Conservation (phyloP, 2,888 invertebrate species). For the Yponomeuta malinellus region DNA sequence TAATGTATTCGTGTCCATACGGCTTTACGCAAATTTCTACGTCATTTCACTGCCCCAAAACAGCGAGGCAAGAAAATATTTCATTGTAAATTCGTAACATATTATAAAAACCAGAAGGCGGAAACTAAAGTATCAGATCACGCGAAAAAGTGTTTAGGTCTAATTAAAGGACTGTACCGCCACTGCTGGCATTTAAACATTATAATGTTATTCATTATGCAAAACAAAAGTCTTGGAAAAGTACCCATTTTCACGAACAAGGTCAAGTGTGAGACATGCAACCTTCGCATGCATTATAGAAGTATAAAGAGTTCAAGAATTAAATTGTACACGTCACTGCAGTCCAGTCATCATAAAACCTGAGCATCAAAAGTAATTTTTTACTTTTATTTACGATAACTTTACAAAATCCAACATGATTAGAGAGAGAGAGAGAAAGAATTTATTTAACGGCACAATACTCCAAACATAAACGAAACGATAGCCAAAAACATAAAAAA, state of each 20-base stretch:
- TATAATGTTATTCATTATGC: neutral
- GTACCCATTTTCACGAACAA: constrained; percentile 1
- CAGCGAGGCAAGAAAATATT: no score
- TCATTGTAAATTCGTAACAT: no score
- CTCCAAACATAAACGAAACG: no score
- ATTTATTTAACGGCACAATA: no score
- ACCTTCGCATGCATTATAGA: constrained; percentile 7
- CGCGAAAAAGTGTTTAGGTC: constrained; percentile 4
- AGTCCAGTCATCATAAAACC: neutral
- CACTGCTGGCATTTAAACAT: neutral
- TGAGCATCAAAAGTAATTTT: no score
- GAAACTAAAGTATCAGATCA: neutral
- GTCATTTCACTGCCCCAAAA: no score
- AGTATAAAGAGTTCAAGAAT: constrained; percentile 4
- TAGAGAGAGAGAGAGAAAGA: no score
- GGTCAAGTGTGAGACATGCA: constrained; percentile 21
- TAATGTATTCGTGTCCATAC: no score
- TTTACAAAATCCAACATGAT: no score
- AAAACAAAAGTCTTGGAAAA: neutral
- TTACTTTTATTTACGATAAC: no score
- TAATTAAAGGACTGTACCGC: neutral
- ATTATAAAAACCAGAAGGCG: neutral
- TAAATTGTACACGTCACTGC: neutral
- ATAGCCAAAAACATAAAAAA: no score
- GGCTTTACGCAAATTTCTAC: no score